Percentiles rank a stretch among this genome's conserved stretches.
These are phyloP conservation scores for Cephonodes hylas DNA, from an alignment of 2,888 invertebrate genomes.

Conservation along the genomic window DNA sequence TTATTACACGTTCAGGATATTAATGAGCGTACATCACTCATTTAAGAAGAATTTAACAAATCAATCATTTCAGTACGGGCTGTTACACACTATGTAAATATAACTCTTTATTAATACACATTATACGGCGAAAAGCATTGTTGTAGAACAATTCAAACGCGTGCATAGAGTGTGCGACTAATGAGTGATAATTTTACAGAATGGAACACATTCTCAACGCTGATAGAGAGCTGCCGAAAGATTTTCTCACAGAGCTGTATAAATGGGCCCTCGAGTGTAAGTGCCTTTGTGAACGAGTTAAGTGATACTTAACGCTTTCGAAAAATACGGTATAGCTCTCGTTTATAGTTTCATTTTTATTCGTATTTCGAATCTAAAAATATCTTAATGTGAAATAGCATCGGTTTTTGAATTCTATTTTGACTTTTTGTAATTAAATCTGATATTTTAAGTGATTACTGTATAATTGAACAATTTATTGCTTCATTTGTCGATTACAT, in stretches of 20 bases:
- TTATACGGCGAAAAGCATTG: background rate
- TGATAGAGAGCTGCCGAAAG: constrained; percentile 83
- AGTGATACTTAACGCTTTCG: constrained; percentile 12
- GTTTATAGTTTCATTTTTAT: background rate
- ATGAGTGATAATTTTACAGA: constrained; percentile 67
- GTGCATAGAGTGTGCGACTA: constrained; percentile 18
- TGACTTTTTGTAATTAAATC: too few species aligned
- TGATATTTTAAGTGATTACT: too few species aligned
- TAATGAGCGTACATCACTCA: background rate
- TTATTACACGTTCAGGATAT: background rate
- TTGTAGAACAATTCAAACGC: constrained; percentile 22
- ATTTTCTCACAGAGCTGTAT: constrained; percentile 86
- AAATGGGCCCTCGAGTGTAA: constrained; percentile 92
- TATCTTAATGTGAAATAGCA: too few species aligned
- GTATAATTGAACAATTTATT: background rate
- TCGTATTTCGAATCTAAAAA: too few species aligned
- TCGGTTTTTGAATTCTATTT: too few species aligned
- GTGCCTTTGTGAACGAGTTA: constrained; percentile 48
- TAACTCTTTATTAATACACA: background rate
- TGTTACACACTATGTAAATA: background rate
- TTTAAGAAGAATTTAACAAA: constrained; percentile 21
- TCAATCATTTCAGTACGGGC: background rate
- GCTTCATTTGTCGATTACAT: background rate
- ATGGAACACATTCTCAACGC: constrained; percentile 82
- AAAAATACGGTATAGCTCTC: background rate